Conservation (phyloP, 2,888 invertebrate species). For the Drosophila tanythrix region DNA sequence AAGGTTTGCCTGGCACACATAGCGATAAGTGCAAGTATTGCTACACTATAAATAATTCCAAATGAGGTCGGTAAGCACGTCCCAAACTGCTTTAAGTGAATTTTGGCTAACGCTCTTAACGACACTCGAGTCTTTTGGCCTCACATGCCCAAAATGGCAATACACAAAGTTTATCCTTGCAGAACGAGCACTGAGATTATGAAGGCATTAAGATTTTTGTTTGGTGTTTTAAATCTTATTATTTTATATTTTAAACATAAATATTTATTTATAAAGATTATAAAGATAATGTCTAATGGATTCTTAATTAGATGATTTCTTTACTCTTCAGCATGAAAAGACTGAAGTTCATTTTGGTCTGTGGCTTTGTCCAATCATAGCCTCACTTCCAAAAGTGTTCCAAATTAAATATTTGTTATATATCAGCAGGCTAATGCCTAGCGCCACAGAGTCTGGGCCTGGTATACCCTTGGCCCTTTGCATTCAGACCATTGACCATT, state of each 20-base stretch:
- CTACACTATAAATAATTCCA: no score
- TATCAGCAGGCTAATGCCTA: no score
- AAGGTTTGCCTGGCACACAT: no score
- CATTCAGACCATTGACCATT: constrained; percentile 1
- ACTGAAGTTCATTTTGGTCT: not conserved
- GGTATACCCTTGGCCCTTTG: not conserved
- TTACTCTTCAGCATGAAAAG: not conserved
- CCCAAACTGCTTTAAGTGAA: not conserved
- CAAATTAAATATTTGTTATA: not conserved
- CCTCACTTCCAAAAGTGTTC: not conserved
- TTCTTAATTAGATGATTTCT: not conserved
- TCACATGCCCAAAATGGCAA: not conserved
- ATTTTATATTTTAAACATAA: not conserved
- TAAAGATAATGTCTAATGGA: not conserved
- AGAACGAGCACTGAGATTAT: not conserved
- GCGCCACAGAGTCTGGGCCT: not conserved
- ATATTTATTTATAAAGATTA: no score
- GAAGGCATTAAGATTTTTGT: not conserved
- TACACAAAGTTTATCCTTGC: not conserved
- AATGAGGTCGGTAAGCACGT: not conserved
- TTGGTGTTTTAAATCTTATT: not conserved
- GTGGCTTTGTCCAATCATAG: not conserved
- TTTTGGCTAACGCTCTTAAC: not conserved
- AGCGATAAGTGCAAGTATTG: no score
- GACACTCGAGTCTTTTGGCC: not conserved